A percentile compares a stretch with the other conserved stretches of the same genome.
Evolutionary conservation across 1,140 invertebrate species (phyloP).

Genomic region (Zaprionus taronus): DNA sequence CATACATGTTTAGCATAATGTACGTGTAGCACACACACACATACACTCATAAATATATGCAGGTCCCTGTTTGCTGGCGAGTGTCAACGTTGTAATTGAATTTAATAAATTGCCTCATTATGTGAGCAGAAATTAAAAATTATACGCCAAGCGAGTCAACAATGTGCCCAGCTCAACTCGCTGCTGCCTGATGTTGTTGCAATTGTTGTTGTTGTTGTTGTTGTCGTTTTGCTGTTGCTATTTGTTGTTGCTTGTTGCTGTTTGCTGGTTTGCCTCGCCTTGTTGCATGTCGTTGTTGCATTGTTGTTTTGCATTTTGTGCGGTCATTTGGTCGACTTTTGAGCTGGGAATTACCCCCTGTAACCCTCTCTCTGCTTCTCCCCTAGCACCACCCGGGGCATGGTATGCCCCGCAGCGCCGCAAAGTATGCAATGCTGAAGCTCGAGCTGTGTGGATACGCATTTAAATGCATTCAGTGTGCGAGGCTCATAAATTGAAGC

Average conservation of each 20-base stretch:
- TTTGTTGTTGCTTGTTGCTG: conserved; percentile 41
- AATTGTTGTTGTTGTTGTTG: conserved; percentile 34
- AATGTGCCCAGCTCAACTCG: conserved; percentile 25
- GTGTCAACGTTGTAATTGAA: conserved; percentile 79
- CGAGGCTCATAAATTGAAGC: conserved; percentile 71
- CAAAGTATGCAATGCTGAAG: conserved; percentile 43
- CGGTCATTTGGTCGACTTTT: conserved; percentile 63
- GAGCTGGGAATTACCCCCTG: conserved; percentile 24
- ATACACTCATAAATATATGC: not conserved
- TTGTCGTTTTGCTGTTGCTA: conserved; percentile 15
- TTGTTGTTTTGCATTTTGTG: conserved; percentile 66
- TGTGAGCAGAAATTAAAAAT: conserved; percentile 72
- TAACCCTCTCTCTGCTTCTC: too few relatives aligned
- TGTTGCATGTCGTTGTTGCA: conserved; percentile 60
- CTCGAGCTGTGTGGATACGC: conserved; percentile 24
- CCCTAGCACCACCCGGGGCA: not conserved
- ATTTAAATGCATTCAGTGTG: conserved; percentile 77
- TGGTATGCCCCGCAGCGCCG: conserved; percentile 6
- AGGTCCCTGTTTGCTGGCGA: conserved; percentile 24
- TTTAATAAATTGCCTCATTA: conserved; percentile 82
- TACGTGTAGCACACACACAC: not conserved
- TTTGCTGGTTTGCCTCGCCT: conserved; percentile 32
- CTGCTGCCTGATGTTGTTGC: conserved; percentile 8
- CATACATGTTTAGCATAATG: not conserved
- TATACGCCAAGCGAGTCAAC: conserved; percentile 60